Evolutionary conservation across 2,888 invertebrate species (phyloP).

Genomic region (Epiblema foenella): DNA sequence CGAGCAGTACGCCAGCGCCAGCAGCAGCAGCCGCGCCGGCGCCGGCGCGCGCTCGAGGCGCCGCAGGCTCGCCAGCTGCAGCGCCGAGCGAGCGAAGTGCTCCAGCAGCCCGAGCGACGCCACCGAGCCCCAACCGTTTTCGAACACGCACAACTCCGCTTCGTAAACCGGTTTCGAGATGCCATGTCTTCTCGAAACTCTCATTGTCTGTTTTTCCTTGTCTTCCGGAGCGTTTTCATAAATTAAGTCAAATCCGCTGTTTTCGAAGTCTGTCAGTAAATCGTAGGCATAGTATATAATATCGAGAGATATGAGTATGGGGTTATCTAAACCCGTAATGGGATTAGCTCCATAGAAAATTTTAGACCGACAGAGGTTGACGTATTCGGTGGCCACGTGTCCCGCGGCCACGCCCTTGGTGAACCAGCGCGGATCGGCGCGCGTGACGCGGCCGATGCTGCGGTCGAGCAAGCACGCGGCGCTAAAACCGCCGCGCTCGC

Average conservation of each 20-base stretch:
- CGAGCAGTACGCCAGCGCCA: conserved; percentile 51
- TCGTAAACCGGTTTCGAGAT: conserved; percentile 52
- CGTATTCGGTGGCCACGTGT: conserved; percentile 47
- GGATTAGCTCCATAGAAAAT: conserved; percentile 45
- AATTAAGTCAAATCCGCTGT: conserved; percentile 33
- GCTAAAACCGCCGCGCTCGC: conserved; percentile 42
- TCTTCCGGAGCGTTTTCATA: conserved; percentile 3
- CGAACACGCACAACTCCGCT: conserved; percentile 52
- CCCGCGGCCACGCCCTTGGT: conserved; percentile 51
- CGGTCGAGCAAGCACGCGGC: conserved; percentile 44
- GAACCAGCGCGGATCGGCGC: conserved; percentile 53
- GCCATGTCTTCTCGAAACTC: conserved; percentile 22
- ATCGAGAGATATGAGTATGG: conserved; percentile 52
- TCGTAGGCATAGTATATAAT: conserved; percentile 59
- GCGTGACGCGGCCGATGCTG: conserved; percentile 32
- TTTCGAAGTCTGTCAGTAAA: conserved; percentile 55
- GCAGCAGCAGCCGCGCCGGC: conserved; percentile 33
- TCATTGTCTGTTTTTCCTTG: conserved; percentile 12
- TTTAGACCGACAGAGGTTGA: conserved; percentile 48
- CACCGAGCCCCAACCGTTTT: conserved; percentile 53
- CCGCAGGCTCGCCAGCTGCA: conserved; percentile 14
- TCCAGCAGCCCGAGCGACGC: conserved; percentile 24
- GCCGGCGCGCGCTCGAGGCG: conserved; percentile 8
- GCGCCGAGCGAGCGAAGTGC: conserved; percentile 34
- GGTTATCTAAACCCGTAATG: conserved; percentile 47